Evolutionary conservation across 2,113 vertebrate genomes (phyloP).

Genomic region (Neodon shergylaensis): DNA sequence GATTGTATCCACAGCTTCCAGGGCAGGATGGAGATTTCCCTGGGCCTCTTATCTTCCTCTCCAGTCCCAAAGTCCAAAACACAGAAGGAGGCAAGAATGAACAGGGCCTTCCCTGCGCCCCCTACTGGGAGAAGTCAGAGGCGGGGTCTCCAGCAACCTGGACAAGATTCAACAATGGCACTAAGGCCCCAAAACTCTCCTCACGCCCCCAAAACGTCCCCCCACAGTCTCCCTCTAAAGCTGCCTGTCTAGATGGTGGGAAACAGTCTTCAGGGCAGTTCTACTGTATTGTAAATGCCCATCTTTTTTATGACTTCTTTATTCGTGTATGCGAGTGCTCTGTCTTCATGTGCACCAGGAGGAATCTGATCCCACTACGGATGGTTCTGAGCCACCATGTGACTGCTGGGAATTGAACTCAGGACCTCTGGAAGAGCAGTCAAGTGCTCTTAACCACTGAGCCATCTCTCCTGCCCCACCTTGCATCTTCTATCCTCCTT

Average conservation of each 20-base stretch:
- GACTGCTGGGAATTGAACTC: too few species aligned
- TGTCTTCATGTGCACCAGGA: too few species aligned
- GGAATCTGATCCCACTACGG: too few species aligned
- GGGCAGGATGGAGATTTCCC: conserved; percentile 47
- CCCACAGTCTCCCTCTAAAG: neutral
- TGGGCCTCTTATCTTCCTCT: neutral
- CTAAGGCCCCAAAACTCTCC: neutral
- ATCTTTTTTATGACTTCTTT: too few species aligned
- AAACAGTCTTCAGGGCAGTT: neutral
- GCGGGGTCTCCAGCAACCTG: neutral
- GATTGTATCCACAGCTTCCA: conserved; percentile 68
- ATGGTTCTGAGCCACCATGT: too few species aligned
- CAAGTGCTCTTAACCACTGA: too few species aligned
- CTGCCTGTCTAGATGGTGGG: neutral
- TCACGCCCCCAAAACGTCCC: neutral
- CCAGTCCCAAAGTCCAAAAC: conserved; percentile 45
- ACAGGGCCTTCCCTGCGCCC: neutral
- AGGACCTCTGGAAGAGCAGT: too few species aligned
- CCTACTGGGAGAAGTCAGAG: conserved; percentile 32
- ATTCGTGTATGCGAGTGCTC: too few species aligned
- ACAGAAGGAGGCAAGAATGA: neutral
- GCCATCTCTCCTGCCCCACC: too few species aligned
- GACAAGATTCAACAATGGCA: neutral
- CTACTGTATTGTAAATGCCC: neutral
- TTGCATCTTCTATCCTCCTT: neutral